These are phyloP conservation scores for Mormoops blainvillei DNA, from an alignment of 2,113 vertebrate species.

Conservation along the genomic window DNA sequence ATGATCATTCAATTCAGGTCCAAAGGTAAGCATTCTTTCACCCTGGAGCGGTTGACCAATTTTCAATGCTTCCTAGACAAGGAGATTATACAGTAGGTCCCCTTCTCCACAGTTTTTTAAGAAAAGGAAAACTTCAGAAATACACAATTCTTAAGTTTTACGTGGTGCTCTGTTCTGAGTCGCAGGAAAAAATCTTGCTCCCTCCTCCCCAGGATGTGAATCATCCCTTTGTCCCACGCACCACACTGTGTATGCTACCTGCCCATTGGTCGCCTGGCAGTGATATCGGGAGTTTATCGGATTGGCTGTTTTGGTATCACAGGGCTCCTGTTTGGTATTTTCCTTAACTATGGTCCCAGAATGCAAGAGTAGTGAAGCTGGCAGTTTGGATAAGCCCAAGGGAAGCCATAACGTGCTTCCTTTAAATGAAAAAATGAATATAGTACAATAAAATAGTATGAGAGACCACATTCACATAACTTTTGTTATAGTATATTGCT, in stretches of 20 bases:
- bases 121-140: neutral
- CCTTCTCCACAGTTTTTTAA: neutral
- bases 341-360: neutral
- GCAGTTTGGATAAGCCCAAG: neutral
- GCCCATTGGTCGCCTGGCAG: neutral
- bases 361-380: neutral
- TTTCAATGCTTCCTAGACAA: conserved; percentile 15
- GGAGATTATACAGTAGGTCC: neutral
- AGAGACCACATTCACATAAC: neutral
- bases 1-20: neutral
- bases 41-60: neutral
- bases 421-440: neutral
- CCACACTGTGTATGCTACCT: neutral
- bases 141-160: neutral
- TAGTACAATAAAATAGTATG: neutral
- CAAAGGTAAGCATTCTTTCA: neutral
- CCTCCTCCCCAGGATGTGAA: neutral
- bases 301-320: neutral
- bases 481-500: neutral
- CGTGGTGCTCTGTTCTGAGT: neutral
- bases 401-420: neutral
- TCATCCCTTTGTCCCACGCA: neutral
- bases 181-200: neutral
- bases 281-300: neutral
- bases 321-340: neutral